Conservation (phyloP, 2,797 vertebrate genomes). For the Hyperoplus lanceolatus region DNA sequence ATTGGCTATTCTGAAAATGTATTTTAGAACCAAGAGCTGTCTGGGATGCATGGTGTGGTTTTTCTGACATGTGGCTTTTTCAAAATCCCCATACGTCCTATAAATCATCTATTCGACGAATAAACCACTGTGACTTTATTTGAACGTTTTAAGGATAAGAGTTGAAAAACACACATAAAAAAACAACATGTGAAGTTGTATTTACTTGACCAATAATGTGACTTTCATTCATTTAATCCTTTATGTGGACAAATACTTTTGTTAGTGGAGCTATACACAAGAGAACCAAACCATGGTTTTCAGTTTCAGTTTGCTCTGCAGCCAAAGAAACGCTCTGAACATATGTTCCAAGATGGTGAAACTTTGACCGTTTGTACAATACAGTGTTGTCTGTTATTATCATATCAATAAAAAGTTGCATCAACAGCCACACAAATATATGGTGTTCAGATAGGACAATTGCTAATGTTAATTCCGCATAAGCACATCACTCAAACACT, state of each 20-base stretch:
- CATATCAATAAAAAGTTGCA: neutral
- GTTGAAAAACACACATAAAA: constrained; percentile 3
- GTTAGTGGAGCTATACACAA: constrained; percentile 13
- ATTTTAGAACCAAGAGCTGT: constrained; percentile 16
- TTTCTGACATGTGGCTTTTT: constrained; percentile 31
- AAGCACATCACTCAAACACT: neutral
- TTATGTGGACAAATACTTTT: constrained; percentile 30
- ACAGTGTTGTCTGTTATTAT: neutral
- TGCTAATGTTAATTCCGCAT: neutral
- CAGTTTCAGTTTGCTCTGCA: constrained; percentile 11
- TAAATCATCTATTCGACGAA: constrained; percentile 22
- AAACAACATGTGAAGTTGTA: constrained; percentile 28
- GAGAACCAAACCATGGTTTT: constrained; percentile 22
- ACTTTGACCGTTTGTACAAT: neutral
- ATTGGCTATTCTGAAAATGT: neutral
- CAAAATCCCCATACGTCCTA: constrained; percentile 18
- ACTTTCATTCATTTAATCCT: constrained; percentile 28
- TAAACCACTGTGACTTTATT: constrained; percentile 35
- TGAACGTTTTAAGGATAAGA: neutral
- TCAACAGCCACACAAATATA: neutral
- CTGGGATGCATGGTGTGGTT: constrained; percentile 15
- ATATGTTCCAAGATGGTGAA: neutral
- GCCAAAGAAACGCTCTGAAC: constrained; percentile 1
- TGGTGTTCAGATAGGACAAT: neutral
- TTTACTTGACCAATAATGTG: constrained; percentile 32